Percentiles rank a stretch among this genome's conserved stretches.
Conservation (phyloP, 2,797 vertebrate genomes). For the Oryzias sinensis region DNA sequence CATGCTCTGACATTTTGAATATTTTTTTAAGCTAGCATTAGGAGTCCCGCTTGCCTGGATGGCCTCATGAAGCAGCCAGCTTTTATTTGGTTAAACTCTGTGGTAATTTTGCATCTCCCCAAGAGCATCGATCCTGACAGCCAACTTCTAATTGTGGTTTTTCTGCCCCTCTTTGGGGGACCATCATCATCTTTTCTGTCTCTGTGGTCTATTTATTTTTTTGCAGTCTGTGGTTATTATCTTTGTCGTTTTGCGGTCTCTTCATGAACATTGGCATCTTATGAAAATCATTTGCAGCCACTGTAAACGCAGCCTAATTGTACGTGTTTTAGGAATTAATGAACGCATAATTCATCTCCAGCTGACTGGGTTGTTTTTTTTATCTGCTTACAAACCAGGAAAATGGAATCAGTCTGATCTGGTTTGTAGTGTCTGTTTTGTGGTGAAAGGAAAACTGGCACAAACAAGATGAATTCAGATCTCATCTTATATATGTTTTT, state of each 20-base stretch:
- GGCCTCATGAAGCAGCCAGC: no score
- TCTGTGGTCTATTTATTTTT: background rate
- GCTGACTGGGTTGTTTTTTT: background rate
- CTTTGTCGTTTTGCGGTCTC: background rate
- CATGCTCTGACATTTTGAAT: no score
- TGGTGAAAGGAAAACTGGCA: no score
- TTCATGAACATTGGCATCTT: background rate
- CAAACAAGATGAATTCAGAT: no score
- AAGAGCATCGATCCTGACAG: background rate
- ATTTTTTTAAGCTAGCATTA: no score
- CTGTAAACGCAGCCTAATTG: background rate
- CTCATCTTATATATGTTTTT: no score
- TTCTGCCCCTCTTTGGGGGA: background rate
- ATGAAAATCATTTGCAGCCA: no score
- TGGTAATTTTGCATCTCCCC: background rate
- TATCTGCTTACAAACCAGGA: background rate
- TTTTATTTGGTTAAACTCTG: background rate
- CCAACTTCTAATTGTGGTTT: background rate
- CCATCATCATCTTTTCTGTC: background rate
- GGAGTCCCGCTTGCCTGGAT: no score
- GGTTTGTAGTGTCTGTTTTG: no score
- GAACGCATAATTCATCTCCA: conserved; percentile 9
- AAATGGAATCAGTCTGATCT: background rate
- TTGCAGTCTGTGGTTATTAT: no score
- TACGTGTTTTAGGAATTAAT: background rate